Percentiles rank a stretch among this genome's conserved stretches.
These are phyloP conservation scores for Gambusia yucatana DNA, from an alignment of 2,797 vertebrate genomes.

Conservation along the genomic window DNA sequence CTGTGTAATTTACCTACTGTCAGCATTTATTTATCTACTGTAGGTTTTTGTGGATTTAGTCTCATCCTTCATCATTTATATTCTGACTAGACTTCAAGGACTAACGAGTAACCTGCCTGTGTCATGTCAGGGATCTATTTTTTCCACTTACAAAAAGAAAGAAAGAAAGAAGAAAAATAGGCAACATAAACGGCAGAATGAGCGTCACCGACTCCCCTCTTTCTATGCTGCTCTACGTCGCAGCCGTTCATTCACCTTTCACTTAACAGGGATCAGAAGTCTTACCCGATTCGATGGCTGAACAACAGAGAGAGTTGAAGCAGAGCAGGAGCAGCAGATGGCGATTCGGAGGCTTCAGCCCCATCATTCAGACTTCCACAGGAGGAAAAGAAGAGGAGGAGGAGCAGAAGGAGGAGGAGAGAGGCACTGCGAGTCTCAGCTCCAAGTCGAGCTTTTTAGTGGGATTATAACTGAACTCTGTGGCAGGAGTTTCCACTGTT, in stretches of 20 bases:
- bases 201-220: neutral
- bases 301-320: conserved; percentile 44
- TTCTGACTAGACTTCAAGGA: neutral
- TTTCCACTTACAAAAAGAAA: neutral
- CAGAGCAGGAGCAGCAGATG: conserved; percentile 63
- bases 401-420: neutral
- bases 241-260: neutral
- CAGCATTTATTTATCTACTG: neutral
- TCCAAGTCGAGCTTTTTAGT: neutral
- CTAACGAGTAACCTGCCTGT: neutral
- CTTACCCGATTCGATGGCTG: conserved; percentile 82
- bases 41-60: neutral
- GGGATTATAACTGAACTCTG: neutral
- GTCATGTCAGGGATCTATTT: neutral
- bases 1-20: neutral
- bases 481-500: neutral
- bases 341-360: conserved; percentile 36
- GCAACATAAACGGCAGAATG: neutral
- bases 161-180: neutral
- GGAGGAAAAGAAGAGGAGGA: neutral
- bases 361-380: conserved; percentile 53
- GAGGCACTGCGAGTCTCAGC: neutral
- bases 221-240: neutral
- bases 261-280: neutral
- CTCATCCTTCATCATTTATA: neutral